Evolutionary conservation across 2,797 vertebrate genomes (phyloP), one percentile per base, ranked within the genome.

Genomic region (Ceryle rudis): DNA sequence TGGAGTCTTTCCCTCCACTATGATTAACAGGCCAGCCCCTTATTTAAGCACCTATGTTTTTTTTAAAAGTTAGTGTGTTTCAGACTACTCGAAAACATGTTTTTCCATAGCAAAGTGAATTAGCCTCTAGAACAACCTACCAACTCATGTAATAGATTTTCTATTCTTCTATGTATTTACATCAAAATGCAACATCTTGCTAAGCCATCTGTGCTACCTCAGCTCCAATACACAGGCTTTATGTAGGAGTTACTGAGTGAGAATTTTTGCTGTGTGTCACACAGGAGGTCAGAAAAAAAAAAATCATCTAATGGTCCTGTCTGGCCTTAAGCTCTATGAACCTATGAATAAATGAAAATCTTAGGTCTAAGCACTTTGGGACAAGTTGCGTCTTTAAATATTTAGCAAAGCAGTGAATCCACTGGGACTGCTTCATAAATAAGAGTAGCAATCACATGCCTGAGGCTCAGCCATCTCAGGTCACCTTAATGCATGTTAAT

Each of bases 341-440:
- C 37, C 55, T 54, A 78, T 44, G 61, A 95, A 91, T 90, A 95
- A 93, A 95, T 94, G 3, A 96, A 87, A 96, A 78, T 77, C 65
- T 85, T 69, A 81, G 29, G 39, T 31, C 49, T 49, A 82, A 91
- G 67, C 74, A 85, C 84, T 69, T 64, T 46, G n/a, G n/a, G 81
- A 86, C 37, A 82, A 92, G 46, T 41, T 77, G n/a, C 3, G 1
- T 91, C 89, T 97, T 96, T 94, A 96, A 96, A 95, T 96, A 96
- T 95, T 97, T 93, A 92, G 87, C 65, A 65, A 89, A 94, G 49
- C 17, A 21, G 46, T 61, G 14, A 0, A 10, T 67, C 92, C 26
- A 54, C 29, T 62, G 89, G 79, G 94, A 94, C 28, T 86, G 41
- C 26, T 94, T 26, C 35, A 62, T 79, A 85, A 87, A 65, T 65